phyloP scores from a whole-genome alignment of 1,140 invertebrate genomes.

The Phocides pigmalion region DNA sequence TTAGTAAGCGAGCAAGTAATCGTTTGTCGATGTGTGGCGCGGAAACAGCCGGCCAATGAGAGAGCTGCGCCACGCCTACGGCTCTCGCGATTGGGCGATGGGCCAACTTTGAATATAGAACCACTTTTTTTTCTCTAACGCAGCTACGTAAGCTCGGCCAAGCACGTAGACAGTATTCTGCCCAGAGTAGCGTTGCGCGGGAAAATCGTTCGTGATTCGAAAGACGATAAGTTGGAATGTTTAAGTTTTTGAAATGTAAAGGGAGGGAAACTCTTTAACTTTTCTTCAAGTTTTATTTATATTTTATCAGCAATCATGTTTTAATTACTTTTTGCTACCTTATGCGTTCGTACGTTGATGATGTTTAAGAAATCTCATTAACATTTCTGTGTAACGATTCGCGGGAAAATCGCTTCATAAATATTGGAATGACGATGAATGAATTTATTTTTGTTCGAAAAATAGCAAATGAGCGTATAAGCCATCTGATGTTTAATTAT shows the following conservation, averaged over 20 bases:
- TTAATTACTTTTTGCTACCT: neutral
- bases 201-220: constrained; percentile 41
- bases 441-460: too few species aligned
- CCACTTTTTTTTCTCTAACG: constrained; percentile 80
- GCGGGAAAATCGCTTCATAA: too few species aligned
- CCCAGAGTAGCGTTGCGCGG: constrained; percentile 33
- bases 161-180: constrained; percentile 52
- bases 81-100: constrained; percentile 69
- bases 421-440: too few species aligned
- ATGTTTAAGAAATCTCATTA: too few species aligned
- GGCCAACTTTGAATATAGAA: constrained; percentile 79
- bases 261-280: too few species aligned
- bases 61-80: constrained; percentile 68
- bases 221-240: constrained; percentile 4
- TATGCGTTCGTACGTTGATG: neutral
- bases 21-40: constrained; percentile 54
- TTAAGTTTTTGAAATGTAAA: constrained; percentile 6
- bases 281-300: neutral
- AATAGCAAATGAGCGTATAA: too few species aligned
- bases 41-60: constrained; percentile 58
- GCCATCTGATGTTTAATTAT: too few species aligned
- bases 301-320: neutral
- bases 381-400: too few species aligned
- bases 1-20: constrained; percentile 50
- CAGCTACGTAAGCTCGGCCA: constrained; percentile 66